Base-by-base conservation (phyloP, 2,888 invertebrate species). In the Cataglyphis livida region DNA sequence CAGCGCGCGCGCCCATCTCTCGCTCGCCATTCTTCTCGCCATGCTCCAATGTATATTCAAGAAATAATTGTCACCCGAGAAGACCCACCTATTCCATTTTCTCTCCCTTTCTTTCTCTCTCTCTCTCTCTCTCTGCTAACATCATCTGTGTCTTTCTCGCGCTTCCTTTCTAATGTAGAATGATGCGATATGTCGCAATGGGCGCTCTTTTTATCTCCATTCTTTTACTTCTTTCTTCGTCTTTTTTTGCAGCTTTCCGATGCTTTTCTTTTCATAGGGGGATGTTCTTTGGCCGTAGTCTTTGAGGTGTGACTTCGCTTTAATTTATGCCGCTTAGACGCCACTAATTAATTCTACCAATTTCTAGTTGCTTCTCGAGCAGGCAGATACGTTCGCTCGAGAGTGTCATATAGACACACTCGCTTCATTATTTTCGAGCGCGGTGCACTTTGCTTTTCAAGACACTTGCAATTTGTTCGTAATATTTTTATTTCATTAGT, bases 1-100 rank as follows among this genome's bases (percentile, higher is more conserved):
- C 86, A 84, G 68, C 79, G 82, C 35, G 82, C 35, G 35, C 84
- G 83, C 75, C 68, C 81, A 71, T 83, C 84, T 79, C 75, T 70
- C 68, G 7, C n/a, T 61, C 73, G 48, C 79, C 21, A 41, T 65
- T 41, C 59, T 28, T 35, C 41, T 85, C 71, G 28, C 41, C 73
- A 25, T 48, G 79, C 62, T 81, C 65, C 68, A 59, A 78, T 76
- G 84, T 84, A 84, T 89, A 88, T 91, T 92, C 88, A 83, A 90
- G 89, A 91, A 92, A 92, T 92, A 92, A 92, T 92, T 92, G 92
- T 92, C 91, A 91, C 91, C 91, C 89, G 87, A 92, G 91, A 90
- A 88, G 89, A 82, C 82, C 86, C 83, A 82, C 84, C 85, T 74
- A 51, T 41, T 38, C 7, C n/a, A 48, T 48, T 7, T 44, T 44